Evolutionary conservation across 2,797 vertebrate genomes (phyloP).

Genomic region (Chanos chanos): DNA sequence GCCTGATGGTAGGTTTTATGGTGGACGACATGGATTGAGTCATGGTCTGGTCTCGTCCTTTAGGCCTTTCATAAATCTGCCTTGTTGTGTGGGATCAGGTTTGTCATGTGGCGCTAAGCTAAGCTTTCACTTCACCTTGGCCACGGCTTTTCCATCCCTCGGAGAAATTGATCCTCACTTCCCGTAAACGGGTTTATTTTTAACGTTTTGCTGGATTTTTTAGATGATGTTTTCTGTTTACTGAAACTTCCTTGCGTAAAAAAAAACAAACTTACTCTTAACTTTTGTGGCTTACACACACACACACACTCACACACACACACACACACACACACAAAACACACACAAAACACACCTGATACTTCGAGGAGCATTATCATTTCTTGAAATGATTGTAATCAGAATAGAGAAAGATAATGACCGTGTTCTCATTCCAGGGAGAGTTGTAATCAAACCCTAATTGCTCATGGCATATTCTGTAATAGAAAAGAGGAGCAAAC

Average conservation of each 20-base stretch:
- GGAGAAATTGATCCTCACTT: not conserved
- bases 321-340: not conserved
- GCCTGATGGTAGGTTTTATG: not conserved
- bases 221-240: too few species aligned
- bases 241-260: not conserved
- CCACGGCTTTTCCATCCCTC: conserved; percentile 13
- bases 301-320: not conserved
- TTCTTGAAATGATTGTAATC: conserved; percentile 38
- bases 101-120: not conserved
- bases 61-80: not conserved
- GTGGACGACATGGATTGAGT: not conserved
- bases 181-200: not conserved
- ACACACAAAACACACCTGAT: conserved; percentile 6
- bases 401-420: conserved; percentile 19
- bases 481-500: not conserved
- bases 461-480: conserved; percentile 26
- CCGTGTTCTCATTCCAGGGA: not conserved
- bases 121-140: conserved; percentile 5
- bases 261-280: not conserved
- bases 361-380: conserved; percentile 24
- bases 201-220: not conserved
- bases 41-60: not conserved
- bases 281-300: not conserved
- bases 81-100: not conserved
- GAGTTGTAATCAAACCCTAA: conserved; percentile 39